Conservation (phyloP, 2,797 vertebrate genomes). For the Acrossocheilus fasciatus region DNA sequence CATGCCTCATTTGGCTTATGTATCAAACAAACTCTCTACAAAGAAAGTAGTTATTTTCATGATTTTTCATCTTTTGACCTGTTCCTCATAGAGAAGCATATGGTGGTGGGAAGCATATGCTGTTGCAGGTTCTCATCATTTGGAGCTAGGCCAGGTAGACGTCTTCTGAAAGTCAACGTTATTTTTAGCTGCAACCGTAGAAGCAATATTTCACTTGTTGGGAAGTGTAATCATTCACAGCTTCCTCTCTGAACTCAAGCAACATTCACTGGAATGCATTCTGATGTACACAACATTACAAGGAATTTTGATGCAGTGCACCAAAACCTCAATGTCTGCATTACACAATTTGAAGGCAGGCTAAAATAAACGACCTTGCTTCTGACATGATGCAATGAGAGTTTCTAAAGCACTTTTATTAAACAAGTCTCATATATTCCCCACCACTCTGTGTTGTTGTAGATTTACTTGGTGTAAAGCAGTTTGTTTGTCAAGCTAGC, state of each 20-base stretch:
- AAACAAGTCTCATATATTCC: background rate
- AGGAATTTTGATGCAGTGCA: background rate
- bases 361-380: constrained; percentile 29
- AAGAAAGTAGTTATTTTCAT: constrained; percentile 13
- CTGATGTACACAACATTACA: background rate
- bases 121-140: constrained; percentile 23
- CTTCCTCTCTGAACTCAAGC: constrained; percentile 1
- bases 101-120: constrained; percentile 17
- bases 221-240: constrained; percentile 30
- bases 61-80: background rate
- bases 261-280: constrained; percentile 18
- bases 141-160: constrained; percentile 32
- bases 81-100: background rate
- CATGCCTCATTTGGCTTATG: background rate
- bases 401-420: constrained; percentile 34
- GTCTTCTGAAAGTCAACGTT: constrained; percentile 23
- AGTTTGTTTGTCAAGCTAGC: constrained; percentile 47
- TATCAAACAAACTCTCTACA: background rate
- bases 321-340: background rate
- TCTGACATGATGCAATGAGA: constrained; percentile 1
- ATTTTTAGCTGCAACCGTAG: constrained; percentile 35
- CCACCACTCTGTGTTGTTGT: background rate
- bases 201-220: constrained; percentile 18
- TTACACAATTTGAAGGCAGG: constrained; percentile 23
- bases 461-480: constrained; percentile 37